phyloP scores from a whole-genome alignment of 2,797 vertebrate genomes.

The Sitta carolinensis region DNA sequence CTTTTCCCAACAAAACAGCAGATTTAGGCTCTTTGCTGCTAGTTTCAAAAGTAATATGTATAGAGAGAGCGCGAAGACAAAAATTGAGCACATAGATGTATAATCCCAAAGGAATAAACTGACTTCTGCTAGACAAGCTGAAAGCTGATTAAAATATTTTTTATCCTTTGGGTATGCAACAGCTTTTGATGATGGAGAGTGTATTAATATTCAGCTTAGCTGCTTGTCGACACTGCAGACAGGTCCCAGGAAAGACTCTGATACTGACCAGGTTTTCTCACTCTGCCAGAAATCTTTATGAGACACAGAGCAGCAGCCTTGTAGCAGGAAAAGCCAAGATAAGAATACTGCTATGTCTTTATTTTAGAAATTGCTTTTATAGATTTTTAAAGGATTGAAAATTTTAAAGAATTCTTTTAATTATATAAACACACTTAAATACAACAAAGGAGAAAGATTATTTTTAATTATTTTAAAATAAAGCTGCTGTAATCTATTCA shows the following conservation, averaged over 20 bases:
- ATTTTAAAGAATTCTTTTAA: slow-evolving; percentile 41
- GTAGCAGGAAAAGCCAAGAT: slow-evolving; percentile 53
- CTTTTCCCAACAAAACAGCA: slow-evolving; percentile 37
- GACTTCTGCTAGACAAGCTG: slow-evolving; percentile 75
- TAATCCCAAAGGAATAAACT: slow-evolving; percentile 73
- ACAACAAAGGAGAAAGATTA: background rate
- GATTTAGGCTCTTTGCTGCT: slow-evolving; percentile 43
- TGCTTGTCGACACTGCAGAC: slow-evolving; percentile 77
- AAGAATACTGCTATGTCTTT: slow-evolving; percentile 49
- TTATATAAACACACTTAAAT: slow-evolving; percentile 1
- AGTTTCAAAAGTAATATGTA: slow-evolving; percentile 48
- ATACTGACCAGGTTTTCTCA: slow-evolving; percentile 77
- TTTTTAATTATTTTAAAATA: slow-evolving; percentile 12
- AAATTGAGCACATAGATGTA: slow-evolving; percentile 65
- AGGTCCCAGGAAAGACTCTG: slow-evolving; percentile 74
- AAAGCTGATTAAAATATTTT: slow-evolving; percentile 82
- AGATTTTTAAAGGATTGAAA: slow-evolving; percentile 11
- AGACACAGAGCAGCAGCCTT: slow-evolving; percentile 64
- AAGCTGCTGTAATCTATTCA: background rate
- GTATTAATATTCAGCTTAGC: slow-evolving; percentile 80
- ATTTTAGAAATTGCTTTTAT: slow-evolving; percentile 50
- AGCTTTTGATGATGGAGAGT: slow-evolving; percentile 80
- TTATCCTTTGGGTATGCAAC: slow-evolving; percentile 80
- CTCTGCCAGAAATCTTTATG: slow-evolving; percentile 71
- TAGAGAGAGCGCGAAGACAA: background rate